These are phyloP conservation scores for Leptura quadrifasciata DNA, from an alignment of 2,888 invertebrate species.

Conservation along the genomic window DNA sequence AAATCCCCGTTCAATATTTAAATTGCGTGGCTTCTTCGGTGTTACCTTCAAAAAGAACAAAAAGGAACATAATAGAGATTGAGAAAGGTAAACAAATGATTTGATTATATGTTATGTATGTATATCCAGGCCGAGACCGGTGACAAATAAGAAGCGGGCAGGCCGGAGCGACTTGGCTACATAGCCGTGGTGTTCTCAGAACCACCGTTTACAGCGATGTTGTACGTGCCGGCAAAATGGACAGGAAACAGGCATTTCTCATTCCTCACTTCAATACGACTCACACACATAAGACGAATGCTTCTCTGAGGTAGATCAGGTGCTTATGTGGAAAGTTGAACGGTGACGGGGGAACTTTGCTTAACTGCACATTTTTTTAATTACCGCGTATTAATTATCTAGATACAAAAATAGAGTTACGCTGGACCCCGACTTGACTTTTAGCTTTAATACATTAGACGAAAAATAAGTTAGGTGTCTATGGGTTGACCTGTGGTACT, in stretches of 20 bases:
- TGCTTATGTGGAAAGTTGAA: constrained; percentile 2
- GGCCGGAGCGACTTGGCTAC: constrained; percentile 18
- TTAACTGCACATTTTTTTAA: neutral
- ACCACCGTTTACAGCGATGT: constrained; percentile 38
- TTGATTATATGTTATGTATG: constrained; percentile 30
- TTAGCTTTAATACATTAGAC: no score
- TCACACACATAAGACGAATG: constrained; percentile 43
- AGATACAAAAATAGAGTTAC: no score
- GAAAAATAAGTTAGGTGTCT: no score
- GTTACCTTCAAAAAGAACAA: constrained; percentile 9
- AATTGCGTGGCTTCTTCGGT: constrained; percentile 14
- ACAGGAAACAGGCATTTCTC: constrained; percentile 53
- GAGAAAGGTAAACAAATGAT: constrained; percentile 28
- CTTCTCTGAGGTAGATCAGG: constrained; percentile 18
- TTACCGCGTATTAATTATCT: neutral
- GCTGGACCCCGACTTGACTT: no score
- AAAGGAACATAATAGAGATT: constrained; percentile 14
- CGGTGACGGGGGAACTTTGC: neutral
- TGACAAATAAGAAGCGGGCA: constrained; percentile 31
- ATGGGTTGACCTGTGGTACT: no score
- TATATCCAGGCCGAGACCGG: constrained; percentile 17
- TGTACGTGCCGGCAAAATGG: constrained; percentile 51
- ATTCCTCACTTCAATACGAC: constrained; percentile 47
- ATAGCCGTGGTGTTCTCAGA: constrained; percentile 41
- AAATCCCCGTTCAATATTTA: constrained; percentile 17